Base-by-base conservation (phyloP, 2,113 vertebrate genomes). In the Percopsis transmontana region DNA sequence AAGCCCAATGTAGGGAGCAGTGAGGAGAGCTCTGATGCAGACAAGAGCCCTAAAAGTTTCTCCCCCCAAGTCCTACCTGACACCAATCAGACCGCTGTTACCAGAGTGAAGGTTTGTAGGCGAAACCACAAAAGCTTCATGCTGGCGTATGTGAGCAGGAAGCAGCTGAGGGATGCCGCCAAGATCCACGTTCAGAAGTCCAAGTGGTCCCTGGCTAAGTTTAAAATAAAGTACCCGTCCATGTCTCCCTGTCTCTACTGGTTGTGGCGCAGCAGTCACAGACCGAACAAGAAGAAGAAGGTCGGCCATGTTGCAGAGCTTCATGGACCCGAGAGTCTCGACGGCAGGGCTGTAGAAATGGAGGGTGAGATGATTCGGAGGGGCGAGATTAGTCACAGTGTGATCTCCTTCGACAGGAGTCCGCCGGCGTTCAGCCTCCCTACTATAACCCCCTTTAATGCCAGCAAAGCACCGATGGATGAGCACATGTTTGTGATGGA, bases 181-280 rank as follows among this genome's bases (percentile, higher is more conserved):
- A 94, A 92, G 84, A 90, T 85, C 54, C 89, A 85, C 1, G 91
- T 95, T 50, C 91, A 91, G 76, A 93, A 86, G 2, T 91, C 93
- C 68, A 92, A 75, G 19, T 91, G 95, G 76, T 92, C 96, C 0
- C 91, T 96, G 70, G 93, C 90, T 15, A 95, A 93, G 71, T 98
- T 96, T 77, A 95, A 95, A 61, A 90, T 96, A 39, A 94, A 91
- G 76, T 98, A 95, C 72, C 96, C 94, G 0, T 89, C 86, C 21
- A 84, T 98, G 59, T 96, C 95, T 0, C 85, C 91, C 1, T 94
- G 92, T 40, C 91, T 94, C 72, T 99, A 94, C 72, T 96, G 96
- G 95, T 87, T 94, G 57, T 99, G 97, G 97, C 94, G 88, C 40
- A 87, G 86, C 63, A 77, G 63, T 24, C 55, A 82, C 72, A 75